Evolutionary conservation across 1,140 invertebrate genomes (phyloP).

Genomic region (Carcinoscorpius rotundicauda): DNA sequence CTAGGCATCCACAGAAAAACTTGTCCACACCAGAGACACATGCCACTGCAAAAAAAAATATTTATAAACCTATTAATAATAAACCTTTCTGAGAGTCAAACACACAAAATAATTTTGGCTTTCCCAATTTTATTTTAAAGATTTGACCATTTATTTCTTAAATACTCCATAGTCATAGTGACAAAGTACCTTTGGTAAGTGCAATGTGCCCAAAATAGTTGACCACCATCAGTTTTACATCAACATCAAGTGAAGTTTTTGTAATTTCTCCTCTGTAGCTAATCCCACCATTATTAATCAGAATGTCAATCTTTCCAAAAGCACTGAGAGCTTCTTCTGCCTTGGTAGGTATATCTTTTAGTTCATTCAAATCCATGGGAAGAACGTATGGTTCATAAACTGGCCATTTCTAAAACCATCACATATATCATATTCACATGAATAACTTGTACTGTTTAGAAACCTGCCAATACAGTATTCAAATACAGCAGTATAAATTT

Average conservation of each 20-base stretch:
- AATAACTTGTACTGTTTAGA: no score
- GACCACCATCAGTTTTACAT: constrained; percentile 77
- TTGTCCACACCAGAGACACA: background rate
- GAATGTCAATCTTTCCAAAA: constrained; percentile 67
- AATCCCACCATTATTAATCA: constrained; percentile 87
- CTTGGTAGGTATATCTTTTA: constrained; percentile 47
- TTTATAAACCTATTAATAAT: constrained; percentile 8
- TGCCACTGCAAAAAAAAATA: constrained; percentile 5
- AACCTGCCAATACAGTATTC: no score
- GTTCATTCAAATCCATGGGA: constrained; percentile 59
- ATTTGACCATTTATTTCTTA: no score
- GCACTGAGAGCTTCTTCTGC: constrained; percentile 46
- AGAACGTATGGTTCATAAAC: constrained; percentile 55
- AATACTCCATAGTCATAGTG: no score
- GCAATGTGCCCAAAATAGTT: constrained; percentile 90
- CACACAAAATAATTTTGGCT: no score
- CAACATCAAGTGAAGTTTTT: constrained; percentile 67
- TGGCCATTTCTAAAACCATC: background rate
- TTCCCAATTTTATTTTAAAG: no score
- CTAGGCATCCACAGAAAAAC: no score
- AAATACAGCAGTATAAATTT: no score
- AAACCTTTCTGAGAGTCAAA: constrained; percentile 7
- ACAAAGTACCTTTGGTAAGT: constrained; percentile 66
- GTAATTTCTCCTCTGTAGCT: constrained; percentile 56
- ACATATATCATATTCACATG: no score